Evolutionary conservation across 2,113 vertebrate genomes (phyloP).

Genomic region (Toxotes chatareus): DNA sequence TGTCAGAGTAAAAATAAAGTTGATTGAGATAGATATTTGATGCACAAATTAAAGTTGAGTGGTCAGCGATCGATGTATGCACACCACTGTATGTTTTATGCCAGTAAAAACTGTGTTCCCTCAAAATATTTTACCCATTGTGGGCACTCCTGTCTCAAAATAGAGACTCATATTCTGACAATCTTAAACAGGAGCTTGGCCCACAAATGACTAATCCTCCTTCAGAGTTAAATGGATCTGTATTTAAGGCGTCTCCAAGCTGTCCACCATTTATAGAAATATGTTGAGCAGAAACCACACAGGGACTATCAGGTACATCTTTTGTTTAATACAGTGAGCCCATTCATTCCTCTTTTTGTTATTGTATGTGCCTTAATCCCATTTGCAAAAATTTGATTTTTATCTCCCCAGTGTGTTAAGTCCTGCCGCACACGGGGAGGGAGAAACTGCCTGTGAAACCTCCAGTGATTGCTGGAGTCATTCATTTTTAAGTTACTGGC

Average conservation of each 20-base stretch:
- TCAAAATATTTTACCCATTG: conserved; percentile 43
- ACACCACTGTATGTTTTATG: conserved; percentile 2
- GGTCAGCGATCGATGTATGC: conserved; percentile 33
- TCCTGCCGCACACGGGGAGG: conserved; percentile 28
- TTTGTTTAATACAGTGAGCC: conserved; percentile 70
- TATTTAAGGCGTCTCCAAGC: conserved; percentile 60
- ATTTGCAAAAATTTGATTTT: conserved; percentile 75
- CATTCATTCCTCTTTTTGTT: conserved; percentile 73
- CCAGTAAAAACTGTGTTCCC: conserved; percentile 59
- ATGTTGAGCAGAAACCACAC: conserved; percentile 68
- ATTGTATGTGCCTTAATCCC: conserved; percentile 71
- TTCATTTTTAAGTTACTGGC: conserved; percentile 68
- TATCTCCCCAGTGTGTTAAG: conserved; percentile 59
- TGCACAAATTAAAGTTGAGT: conserved; percentile 41
- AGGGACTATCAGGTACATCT: conserved; percentile 73
- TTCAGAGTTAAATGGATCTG: conserved; percentile 62
- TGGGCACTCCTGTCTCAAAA: conserved; percentile 62
- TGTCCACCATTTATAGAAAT: conserved; percentile 70
- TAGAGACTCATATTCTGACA: conserved; percentile 73
- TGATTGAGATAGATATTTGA: conserved; percentile 54
- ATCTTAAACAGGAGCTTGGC: conserved; percentile 62
- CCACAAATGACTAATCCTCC: conserved; percentile 68
- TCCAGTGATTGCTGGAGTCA: conserved; percentile 64
- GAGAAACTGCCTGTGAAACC: conserved; percentile 66
- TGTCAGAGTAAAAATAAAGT: conserved; percentile 43